Evolutionary conservation across 2,797 vertebrate genomes (phyloP).

Genomic region (Lacerta viridis): DNA sequence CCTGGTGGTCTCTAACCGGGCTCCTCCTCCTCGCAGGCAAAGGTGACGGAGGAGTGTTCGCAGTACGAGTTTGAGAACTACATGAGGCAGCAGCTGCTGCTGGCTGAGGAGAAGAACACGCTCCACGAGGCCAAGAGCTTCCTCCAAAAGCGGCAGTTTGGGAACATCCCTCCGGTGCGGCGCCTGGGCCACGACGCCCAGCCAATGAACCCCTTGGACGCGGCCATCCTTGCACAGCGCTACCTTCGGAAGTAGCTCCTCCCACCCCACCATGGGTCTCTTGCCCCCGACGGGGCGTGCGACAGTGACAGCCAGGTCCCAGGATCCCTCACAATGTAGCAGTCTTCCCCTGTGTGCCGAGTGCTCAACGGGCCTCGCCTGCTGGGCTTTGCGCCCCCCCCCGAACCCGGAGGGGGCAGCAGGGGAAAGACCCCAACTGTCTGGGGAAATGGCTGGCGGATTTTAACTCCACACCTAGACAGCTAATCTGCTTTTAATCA

Average conservation of each 20-base stretch:
- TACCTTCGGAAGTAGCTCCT: constrained; percentile 92
- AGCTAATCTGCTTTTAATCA: constrained; percentile 87
- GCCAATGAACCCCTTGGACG: constrained; percentile 95
- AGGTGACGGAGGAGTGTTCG: constrained; percentile 95
- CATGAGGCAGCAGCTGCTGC: constrained; percentile 98
- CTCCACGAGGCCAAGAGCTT: constrained; percentile 95
- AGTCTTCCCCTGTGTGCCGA: constrained; percentile 72
- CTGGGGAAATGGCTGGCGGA: constrained; percentile 22
- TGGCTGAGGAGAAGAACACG: constrained; percentile 98
- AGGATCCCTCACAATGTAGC: constrained; percentile 86
- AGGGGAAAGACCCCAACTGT: background rate
- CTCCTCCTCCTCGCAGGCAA: constrained; percentile 81
- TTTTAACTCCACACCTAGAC: constrained; percentile 80
- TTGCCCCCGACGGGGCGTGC: constrained; percentile 56
- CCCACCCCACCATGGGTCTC: constrained; percentile 52
- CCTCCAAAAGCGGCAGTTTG: constrained; percentile 92
- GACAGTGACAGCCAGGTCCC: constrained; percentile 62
- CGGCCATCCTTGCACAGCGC: constrained; percentile 94
- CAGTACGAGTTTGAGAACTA: constrained; percentile 99
- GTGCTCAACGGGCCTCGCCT: constrained; percentile 66
- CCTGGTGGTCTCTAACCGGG: background rate
- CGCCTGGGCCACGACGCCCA: constrained; percentile 96
- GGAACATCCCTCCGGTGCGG: constrained; percentile 92
- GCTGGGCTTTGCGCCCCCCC: constrained; percentile 41
- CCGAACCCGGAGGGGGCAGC: background rate